Percentiles rank a stretch among this genome's conserved stretches.
phyloP scores from a whole-genome alignment of 1,140 invertebrate genomes.

The Octopus bimaculoides region DNA sequence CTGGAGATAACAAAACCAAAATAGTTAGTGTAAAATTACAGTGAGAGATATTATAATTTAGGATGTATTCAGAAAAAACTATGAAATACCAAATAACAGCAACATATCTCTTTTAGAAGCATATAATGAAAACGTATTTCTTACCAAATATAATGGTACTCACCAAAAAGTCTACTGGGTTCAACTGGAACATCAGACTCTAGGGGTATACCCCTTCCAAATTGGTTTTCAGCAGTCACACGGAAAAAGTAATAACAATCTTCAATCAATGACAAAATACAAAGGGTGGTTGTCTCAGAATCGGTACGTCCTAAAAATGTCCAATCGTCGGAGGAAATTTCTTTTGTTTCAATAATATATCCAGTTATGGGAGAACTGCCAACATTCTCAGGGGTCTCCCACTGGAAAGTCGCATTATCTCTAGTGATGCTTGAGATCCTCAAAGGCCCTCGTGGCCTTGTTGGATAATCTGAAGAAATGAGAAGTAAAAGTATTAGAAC shows the following conservation, averaged over 20 bases:
- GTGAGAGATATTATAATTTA: too few relatives aligned
- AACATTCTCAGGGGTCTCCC: conserved; percentile 51
- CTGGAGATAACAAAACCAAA: too few relatives aligned
- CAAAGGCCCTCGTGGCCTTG: conserved; percentile 87
- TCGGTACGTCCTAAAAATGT: conserved; percentile 69
- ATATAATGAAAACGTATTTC: background rate
- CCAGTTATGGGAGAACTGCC: conserved; percentile 52
- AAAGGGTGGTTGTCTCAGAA: conserved; percentile 66
- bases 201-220: conserved; percentile 91
- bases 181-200: conserved; percentile 86
- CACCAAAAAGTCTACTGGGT: conserved; percentile 89
- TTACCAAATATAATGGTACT: conserved; percentile 23
- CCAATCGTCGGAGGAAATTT: conserved; percentile 76
- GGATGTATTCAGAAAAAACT: too few relatives aligned
- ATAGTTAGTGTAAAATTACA: too few relatives aligned
- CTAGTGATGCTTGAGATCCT: conserved; percentile 61
- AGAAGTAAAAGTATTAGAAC: too few relatives aligned
- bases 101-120: too few relatives aligned
- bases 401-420: conserved; percentile 50
- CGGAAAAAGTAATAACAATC: conserved; percentile 95
- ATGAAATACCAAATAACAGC: too few relatives aligned
- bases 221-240: conserved; percentile 96
- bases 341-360: conserved; percentile 57
- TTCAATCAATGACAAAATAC: conserved; percentile 84
- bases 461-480: conserved; percentile 70